These are phyloP conservation scores for Uria lomvia DNA, from an alignment of 2,113 vertebrate species.

Conservation along the genomic window DNA sequence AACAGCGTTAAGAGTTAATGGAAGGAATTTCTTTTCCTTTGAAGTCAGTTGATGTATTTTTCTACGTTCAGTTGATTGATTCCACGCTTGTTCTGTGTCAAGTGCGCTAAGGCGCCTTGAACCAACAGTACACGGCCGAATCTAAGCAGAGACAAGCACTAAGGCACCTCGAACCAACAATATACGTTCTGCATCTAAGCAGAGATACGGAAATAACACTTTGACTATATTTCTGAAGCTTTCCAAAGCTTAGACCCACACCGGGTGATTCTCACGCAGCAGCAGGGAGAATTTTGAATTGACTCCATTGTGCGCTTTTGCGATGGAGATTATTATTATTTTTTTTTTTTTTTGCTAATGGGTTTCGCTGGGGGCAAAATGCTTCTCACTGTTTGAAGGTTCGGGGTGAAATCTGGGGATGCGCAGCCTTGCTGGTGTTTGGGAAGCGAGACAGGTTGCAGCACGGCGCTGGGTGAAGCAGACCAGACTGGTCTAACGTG, in stretches of 20 bases:
- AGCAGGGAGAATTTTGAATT: background rate
- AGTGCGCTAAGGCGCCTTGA: background rate
- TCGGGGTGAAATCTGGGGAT: background rate
- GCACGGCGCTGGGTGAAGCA: background rate
- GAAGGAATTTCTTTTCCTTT: background rate
- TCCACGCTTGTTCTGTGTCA: background rate
- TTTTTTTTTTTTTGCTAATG: background rate
- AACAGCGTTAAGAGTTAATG: background rate
- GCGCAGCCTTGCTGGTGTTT: rapidly evolving
- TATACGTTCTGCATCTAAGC: background rate
- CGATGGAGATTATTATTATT: background rate
- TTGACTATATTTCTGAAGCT: background rate
- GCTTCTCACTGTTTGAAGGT: rapidly evolving
- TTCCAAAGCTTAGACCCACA: background rate
- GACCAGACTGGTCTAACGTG: background rate
- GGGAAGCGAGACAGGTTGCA: background rate
- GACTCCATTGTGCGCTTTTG: background rate
- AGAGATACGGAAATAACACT: background rate
- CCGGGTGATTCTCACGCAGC: background rate
- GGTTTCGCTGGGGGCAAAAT: background rate
- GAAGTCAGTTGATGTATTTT: background rate
- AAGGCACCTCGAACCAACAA: background rate
- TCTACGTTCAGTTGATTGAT: background rate
- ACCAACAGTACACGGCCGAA: rapidly evolving
- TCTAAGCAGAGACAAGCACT: background rate